Evolutionary conservation across 2,888 invertebrate genomes (phyloP).

Genomic region (Catocala fraxini): DNA sequence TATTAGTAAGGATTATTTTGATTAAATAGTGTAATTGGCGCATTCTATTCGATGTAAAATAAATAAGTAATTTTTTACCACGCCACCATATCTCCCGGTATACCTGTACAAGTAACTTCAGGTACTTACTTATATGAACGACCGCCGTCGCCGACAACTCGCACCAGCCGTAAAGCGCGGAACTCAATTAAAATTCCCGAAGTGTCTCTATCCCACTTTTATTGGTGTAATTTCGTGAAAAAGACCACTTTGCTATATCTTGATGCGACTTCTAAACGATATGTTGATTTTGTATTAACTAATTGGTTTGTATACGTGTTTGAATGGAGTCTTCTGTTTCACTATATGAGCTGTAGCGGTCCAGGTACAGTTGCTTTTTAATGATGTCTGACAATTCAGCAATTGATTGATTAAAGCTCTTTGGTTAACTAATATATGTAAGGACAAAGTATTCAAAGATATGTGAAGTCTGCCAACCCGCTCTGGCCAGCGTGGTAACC

Average conservation of each 20-base stretch:
- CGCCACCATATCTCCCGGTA: not conserved
- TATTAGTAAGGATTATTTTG: too few species aligned
- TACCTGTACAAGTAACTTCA: not conserved
- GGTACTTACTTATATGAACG: slow-evolving; percentile 1
- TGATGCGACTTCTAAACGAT: slow-evolving; percentile 37
- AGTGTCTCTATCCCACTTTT: slow-evolving; percentile 66
- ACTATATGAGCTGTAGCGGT: not conserved
- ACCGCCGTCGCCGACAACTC: slow-evolving; percentile 36
- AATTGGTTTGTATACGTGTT: slow-evolving; percentile 36
- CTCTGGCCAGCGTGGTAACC: too few species aligned
- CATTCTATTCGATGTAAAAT: too few species aligned
- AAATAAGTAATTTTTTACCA: too few species aligned
- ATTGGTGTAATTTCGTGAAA: slow-evolving; percentile 70
- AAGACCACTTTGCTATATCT: slow-evolving; percentile 55
- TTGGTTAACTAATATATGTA: too few species aligned
- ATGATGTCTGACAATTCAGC: too few species aligned
- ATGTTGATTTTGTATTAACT: slow-evolving; percentile 54
- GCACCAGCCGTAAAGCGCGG: slow-evolving; percentile 51
- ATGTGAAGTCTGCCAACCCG: too few species aligned
- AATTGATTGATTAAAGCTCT: too few species aligned
- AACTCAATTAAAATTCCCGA: slow-evolving; percentile 81
- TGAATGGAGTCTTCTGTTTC: slow-evolving; percentile 1
- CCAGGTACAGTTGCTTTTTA: too few species aligned
- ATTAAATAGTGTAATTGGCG: too few species aligned
- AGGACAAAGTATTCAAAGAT: too few species aligned